Base-by-base conservation (phyloP, 2,888 invertebrate genomes). In the Hypsopygia costalis region DNA sequence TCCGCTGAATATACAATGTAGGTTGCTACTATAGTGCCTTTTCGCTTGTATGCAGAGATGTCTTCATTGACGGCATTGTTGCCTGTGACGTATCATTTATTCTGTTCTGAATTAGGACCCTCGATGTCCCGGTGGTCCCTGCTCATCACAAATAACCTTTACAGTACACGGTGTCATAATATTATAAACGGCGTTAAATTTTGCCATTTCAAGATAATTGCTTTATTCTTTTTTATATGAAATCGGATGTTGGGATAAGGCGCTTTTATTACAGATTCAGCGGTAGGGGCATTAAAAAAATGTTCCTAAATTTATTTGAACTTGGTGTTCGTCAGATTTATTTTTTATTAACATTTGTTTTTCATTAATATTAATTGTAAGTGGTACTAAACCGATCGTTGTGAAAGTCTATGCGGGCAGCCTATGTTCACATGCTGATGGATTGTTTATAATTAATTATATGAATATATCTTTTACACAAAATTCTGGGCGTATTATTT, bases 41-140 rank as follows among this genome's bases (percentile, higher is more conserved):
- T 46, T 55, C 55, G 56, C 52, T 49, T 62, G 52, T 62, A 60
- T 57, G 60, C 57, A 49, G 58, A 62, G 67, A 78, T 69, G 64
- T 81, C 79, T 82, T 76, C 78, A 81, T 82, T 75, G 73, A 66
- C 36, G 51, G 60, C 63, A 75, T 85, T 87, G 82, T 83, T 77
- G 75, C 47, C 45, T 42, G 50, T 80, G 81, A 81, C 81, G 62
- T 79, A 75, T 82, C 78, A 77, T 81, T 83, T 78, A 82, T 83
- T 69, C 71, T 52, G 50, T 60, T 69, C 62, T 60, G 72, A 70
- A 73, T 71, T 71, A 66, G 33, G 28, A 12, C 66, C 58, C 49
- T 48, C 56, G 62, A 51, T 52, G 51, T 60, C 61, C 62, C 62
- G 83, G 85, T 86, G 87, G 86, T 80, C 85, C 58, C 43, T 46